Percentiles rank a stretch among this genome's conserved stretches.
phyloP scores from a whole-genome alignment of 2,113 vertebrate species.

The Nannospalax galili region DNA sequence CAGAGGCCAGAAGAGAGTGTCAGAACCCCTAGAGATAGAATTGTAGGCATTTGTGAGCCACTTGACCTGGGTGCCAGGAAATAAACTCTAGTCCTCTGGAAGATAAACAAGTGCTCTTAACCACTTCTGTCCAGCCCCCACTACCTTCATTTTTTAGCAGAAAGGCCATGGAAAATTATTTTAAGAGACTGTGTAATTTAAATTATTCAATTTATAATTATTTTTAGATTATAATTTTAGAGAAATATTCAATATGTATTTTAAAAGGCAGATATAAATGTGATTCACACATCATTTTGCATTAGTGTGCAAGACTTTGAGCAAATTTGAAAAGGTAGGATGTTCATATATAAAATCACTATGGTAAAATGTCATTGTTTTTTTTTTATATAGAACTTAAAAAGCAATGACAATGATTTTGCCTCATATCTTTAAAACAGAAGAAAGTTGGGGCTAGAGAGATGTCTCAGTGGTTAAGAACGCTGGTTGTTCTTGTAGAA shows the following conservation, averaged over 20 bases:
- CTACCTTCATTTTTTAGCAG: background rate
- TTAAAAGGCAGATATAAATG: background rate
- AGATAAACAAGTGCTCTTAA: background rate
- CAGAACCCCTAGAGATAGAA: too few relatives aligned
- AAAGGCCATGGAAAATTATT: background rate
- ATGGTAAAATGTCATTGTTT: slow-evolving; percentile 9
- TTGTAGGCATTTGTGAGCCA: background rate
- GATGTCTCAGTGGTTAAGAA: too few relatives aligned
- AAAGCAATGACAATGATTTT: background rate
- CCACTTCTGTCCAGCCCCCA: background rate
- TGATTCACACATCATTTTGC: background rate
- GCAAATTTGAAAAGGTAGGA: background rate
- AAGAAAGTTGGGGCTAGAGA: too few relatives aligned
- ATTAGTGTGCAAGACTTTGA: background rate
- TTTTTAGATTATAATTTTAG: background rate
- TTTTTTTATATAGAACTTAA: background rate
- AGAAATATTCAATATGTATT: background rate
- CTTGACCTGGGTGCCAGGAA: background rate
- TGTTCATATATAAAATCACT: slow-evolving; percentile 19
- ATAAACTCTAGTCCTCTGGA: background rate
- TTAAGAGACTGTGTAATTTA: background rate
- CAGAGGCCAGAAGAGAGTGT: too few relatives aligned
- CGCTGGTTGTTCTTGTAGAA: too few relatives aligned
- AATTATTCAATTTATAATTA: background rate
- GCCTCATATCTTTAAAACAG: background rate